Percentiles rank a stretch among this genome's conserved stretches.
Evolutionary conservation across 2,797 vertebrate species (phyloP).

Genomic region (Poeciliopsis paucimaculata): DNA sequence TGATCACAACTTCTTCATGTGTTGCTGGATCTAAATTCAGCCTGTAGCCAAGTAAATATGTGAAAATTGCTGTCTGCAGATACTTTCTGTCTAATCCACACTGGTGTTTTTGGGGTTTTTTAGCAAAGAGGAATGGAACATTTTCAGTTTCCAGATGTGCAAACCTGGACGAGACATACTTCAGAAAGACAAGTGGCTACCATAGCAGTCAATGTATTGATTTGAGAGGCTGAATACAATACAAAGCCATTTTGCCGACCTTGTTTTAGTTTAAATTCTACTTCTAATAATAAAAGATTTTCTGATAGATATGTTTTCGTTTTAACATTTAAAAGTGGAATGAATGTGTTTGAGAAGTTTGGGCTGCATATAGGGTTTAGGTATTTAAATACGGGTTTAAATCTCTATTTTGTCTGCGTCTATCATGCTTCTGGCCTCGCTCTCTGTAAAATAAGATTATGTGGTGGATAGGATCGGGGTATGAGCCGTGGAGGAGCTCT

Average conservation of each 20-base stretch:
- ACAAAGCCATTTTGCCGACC: neutral
- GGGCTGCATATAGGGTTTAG: slow-evolving; percentile 11
- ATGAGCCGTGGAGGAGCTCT: slow-evolving; percentile 56
- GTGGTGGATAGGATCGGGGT: slow-evolving; percentile 28
- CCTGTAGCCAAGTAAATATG: neutral
- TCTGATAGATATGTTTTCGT: neutral
- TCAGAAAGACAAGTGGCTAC: neutral
- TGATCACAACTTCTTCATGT: neutral
- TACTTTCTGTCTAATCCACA: neutral
- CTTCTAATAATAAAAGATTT: neutral
- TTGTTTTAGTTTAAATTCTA: neutral
- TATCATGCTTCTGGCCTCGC: slow-evolving; percentile 34
- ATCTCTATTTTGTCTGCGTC: slow-evolving; percentile 26
- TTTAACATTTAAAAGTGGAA: slow-evolving; percentile 37
- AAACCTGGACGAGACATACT: neutral
- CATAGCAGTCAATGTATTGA: neutral
- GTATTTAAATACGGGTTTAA: slow-evolving; percentile 34
- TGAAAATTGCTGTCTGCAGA: neutral
- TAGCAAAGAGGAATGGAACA: neutral
- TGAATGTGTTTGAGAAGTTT: slow-evolving; percentile 42
- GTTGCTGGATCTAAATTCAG: neutral
- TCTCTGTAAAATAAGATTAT: slow-evolving; percentile 54
- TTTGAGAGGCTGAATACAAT: neutral
- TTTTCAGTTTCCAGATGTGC: neutral
- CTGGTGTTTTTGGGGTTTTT: neutral